phyloP scores from a whole-genome alignment of 2,888 invertebrate genomes.

The Ferdinandea cuprea region DNA sequence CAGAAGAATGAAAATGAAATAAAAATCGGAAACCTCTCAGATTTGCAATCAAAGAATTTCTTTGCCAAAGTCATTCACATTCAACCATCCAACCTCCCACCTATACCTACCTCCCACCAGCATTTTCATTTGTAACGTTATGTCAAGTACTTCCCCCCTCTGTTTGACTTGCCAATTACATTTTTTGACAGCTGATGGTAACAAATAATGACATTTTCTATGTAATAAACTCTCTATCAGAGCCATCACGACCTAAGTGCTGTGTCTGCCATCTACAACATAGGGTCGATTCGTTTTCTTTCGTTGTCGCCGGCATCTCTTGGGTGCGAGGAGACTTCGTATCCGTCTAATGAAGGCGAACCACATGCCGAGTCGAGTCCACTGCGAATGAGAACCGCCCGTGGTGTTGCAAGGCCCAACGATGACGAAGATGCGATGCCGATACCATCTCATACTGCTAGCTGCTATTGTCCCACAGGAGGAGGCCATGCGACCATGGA shows the following conservation, averaged over 20 bases:
- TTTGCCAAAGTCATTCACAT: not conserved
- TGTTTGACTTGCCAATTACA: conserved; percentile 85
- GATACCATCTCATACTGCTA: conserved; percentile 26
- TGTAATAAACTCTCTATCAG: conserved; percentile 68
- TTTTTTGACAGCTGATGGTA: conserved; percentile 85
- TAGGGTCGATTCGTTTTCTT: conserved; percentile 12
- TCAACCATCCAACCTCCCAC: not conserved
- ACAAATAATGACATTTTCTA: conserved; percentile 84
- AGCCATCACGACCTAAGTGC: conserved; percentile 32
- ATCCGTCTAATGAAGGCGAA: conserved; percentile 34
- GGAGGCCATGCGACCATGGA: conserved; percentile 8
- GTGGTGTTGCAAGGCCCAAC: conserved; percentile 51
- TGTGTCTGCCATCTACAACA: conserved; percentile 40
- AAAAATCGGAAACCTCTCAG: not conserved
- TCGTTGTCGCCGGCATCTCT: conserved; percentile 50
- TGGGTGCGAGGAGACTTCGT: conserved; percentile 40
- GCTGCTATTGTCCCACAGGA: conserved; percentile 17
- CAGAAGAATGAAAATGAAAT: not conserved
- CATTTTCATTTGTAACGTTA: conserved; percentile 14
- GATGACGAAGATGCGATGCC: conserved; percentile 33
- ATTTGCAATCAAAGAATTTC: conserved; percentile 12
- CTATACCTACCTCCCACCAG: not conserved
- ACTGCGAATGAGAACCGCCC: conserved; percentile 35
- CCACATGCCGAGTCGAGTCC: conserved; percentile 62
- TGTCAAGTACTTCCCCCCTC: conserved; percentile 72